phyloP scores from a whole-genome alignment of 2,113 vertebrate genomes.

The Struthio camelus region DNA sequence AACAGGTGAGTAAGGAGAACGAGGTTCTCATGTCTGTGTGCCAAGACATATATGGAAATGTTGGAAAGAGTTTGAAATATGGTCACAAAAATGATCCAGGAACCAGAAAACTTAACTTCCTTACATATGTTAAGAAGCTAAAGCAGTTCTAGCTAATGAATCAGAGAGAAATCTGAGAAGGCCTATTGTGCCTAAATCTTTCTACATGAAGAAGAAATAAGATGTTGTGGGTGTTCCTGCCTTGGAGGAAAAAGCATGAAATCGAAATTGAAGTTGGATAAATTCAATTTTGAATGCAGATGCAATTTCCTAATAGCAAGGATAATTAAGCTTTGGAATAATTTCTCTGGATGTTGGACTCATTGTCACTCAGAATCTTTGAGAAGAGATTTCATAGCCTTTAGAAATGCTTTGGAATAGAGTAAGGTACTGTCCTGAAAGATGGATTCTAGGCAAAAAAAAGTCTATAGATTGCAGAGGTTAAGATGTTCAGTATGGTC shows the following conservation, averaged over 20 bases:
- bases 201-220: neutral
- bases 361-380: neutral
- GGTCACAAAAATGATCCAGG: neutral
- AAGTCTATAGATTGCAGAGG: neutral
- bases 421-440: neutral
- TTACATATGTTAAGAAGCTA: neutral
- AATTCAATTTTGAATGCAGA: constrained; percentile 5
- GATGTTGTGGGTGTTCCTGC: neutral
- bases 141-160: neutral
- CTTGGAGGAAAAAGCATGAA: constrained; percentile 2
- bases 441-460: neutral
- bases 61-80: neutral
- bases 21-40: neutral
- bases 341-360: neutral
- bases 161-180: neutral
- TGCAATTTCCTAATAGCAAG: neutral
- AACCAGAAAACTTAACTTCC: neutral
- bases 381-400: neutral
- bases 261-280: constrained; percentile 5
- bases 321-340: constrained; percentile 37
- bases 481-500: neutral
- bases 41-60: neutral
- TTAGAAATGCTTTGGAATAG: neutral
- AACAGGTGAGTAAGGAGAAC: neutral
- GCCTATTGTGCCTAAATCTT: neutral